phyloP scores from a whole-genome alignment of 2,888 invertebrate genomes.

The Selenia dentaria region DNA sequence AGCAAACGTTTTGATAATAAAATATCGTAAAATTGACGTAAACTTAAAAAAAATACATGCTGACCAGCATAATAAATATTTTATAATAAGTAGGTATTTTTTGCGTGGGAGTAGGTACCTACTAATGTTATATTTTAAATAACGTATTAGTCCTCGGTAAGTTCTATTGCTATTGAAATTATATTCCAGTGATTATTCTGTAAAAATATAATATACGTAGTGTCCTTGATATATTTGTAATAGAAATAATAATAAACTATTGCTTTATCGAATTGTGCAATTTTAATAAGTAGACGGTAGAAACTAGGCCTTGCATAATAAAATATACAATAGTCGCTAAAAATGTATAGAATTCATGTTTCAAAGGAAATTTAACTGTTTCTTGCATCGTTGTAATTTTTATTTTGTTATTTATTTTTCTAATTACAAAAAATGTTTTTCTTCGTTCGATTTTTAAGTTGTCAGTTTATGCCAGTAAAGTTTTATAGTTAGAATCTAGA shows the following conservation, averaged over 20 bases:
- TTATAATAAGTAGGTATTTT: too few species aligned
- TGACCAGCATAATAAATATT: too few species aligned
- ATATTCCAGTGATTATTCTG: conserved; percentile 29
- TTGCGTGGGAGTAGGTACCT: too few species aligned
- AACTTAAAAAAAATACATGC: too few species aligned
- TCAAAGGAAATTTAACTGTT: conserved; percentile 18
- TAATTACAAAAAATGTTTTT: conserved; percentile 64
- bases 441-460: conserved; percentile 45
- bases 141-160: background rate
- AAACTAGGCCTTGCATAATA: conserved; percentile 68
- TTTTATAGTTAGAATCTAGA: conserved; percentile 55
- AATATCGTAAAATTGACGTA: too few species aligned
- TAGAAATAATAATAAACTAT: conserved; percentile 50
- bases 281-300: conserved; percentile 75
- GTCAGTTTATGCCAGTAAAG: conserved; percentile 76
- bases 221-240: conserved; percentile 19
- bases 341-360: conserved; percentile 30
- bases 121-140: too few species aligned
- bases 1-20: too few species aligned
- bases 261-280: conserved; percentile 83
- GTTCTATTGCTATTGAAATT: conserved; percentile 12
- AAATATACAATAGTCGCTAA: conserved; percentile 34
- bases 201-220: conserved; percentile 26
- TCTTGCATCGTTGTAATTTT: conserved; percentile 48
- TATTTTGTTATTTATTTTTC: conserved; percentile 81